These are phyloP conservation scores for Conops quadrifasciatus DNA, from an alignment of 2,888 invertebrate genomes.

Conservation along the genomic window DNA sequence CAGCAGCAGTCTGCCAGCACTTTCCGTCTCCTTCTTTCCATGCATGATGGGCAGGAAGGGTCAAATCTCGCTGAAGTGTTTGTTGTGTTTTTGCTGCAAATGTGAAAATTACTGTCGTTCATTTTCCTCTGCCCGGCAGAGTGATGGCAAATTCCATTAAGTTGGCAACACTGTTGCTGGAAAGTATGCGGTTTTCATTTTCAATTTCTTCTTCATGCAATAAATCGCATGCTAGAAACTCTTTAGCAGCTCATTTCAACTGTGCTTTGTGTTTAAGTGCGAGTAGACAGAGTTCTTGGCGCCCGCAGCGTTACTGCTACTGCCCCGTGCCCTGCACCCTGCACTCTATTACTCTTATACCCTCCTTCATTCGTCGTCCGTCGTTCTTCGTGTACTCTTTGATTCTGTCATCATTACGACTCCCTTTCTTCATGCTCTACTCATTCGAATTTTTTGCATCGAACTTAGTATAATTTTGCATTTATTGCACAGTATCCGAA, in stretches of 20 bases:
- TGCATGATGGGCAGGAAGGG: background rate
- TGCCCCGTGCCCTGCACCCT: background rate
- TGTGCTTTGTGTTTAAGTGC: background rate
- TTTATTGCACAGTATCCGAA: background rate
- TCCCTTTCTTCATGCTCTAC: background rate
- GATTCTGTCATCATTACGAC: background rate
- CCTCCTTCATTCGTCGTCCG: background rate
- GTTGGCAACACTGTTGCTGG: constrained; percentile 28
- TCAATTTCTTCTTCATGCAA: constrained; percentile 17
- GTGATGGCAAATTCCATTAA: constrained; percentile 28
- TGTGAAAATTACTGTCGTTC: constrained; percentile 9
- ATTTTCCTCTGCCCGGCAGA: background rate
- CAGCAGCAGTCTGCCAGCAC: background rate
- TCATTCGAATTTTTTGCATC: background rate
- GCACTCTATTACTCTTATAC: too few species aligned
- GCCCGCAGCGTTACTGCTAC: background rate
- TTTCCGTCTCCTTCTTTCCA: background rate
- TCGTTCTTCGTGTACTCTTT: background rate
- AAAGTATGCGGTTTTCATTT: constrained; percentile 7
- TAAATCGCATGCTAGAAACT: constrained; percentile 29
- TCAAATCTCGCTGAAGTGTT: too few species aligned
- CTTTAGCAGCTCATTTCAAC: constrained; percentile 29
- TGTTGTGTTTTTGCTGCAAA: constrained; percentile 11
- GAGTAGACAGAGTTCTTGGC: background rate
- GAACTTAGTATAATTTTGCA: constrained; percentile 2